These are phyloP conservation scores for Pteromalus puparum DNA, from an alignment of 1,140 invertebrate genomes.

Conservation along the genomic window DNA sequence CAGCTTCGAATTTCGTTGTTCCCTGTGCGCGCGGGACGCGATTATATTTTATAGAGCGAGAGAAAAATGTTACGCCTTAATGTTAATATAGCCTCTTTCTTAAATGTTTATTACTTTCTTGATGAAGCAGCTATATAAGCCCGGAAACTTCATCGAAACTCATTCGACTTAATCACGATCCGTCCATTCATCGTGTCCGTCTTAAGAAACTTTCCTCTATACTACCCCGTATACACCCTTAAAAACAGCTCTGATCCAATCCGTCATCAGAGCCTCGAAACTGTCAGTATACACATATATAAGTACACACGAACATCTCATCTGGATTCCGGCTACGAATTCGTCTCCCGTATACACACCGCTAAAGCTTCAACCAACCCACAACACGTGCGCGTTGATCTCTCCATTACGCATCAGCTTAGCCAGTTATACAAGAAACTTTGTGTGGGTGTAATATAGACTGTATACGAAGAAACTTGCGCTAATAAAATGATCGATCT, in stretches of 20 bases:
- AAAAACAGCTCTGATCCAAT: not conserved
- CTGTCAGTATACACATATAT: not conserved
- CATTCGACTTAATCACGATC: not conserved
- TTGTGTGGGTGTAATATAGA: not conserved
- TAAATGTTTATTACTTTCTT: not conserved
- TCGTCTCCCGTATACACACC: not conserved
- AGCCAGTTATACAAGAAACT: slow-evolving; percentile 40
- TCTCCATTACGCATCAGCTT: slow-evolving; percentile 43
- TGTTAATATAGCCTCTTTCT: no score
- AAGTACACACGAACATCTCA: not conserved
- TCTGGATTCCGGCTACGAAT: slow-evolving; percentile 27
- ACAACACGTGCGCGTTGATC: slow-evolving; percentile 8
- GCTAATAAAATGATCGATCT: not conserved
- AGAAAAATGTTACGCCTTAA: no score
- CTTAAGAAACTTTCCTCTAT: not conserved
- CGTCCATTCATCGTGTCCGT: not conserved
- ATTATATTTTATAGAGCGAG: no score
- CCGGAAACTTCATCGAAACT: not conserved
- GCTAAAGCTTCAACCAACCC: not conserved
- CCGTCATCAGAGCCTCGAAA: not conserved
- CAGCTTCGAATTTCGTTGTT: not conserved
- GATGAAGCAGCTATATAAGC: not conserved
- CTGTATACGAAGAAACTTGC: not conserved
- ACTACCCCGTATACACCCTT: no score
- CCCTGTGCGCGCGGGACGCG: no score